These are phyloP conservation scores for Aphelinus certus DNA, from an alignment of 1,140 invertebrate genomes.

Conservation along the genomic window DNA sequence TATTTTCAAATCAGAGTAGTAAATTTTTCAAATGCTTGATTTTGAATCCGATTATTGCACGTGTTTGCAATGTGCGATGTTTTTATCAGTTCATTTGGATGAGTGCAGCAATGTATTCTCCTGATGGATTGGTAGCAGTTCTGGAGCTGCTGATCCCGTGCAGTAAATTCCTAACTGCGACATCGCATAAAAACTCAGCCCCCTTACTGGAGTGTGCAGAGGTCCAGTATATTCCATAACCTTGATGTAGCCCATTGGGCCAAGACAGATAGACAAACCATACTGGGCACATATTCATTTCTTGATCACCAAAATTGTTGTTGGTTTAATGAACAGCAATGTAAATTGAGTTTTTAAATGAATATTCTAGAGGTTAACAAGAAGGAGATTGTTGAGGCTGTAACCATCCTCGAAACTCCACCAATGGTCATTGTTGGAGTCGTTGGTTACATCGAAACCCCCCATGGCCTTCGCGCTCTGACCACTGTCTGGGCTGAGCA, in stretches of 20 bases:
- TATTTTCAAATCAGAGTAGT: not conserved
- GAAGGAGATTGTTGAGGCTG: constrained; percentile 99
- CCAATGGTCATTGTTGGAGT: constrained; percentile 98
- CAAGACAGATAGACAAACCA: constrained; percentile 76
- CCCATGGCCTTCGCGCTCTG: constrained; percentile 92
- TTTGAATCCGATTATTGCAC: not conserved
- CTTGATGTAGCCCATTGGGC: constrained; percentile 72
- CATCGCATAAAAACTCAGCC: constrained; percentile 59
- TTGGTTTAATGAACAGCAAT: too few relatives aligned
- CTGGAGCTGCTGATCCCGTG: constrained; percentile 58
- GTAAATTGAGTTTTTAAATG: too few relatives aligned
- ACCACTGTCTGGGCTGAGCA: constrained; percentile 99
- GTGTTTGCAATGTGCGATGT: constrained; percentile 36
- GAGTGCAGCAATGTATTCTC: constrained; percentile 36
- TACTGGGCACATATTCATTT: constrained; percentile 68
- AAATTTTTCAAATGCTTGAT: not conserved
- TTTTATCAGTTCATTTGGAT: constrained; percentile 42
- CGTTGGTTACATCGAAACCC: constrained; percentile 99
- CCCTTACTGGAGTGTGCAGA: constrained; percentile 66
- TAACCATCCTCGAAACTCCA: constrained; percentile 97
- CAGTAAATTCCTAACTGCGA: constrained; percentile 55
- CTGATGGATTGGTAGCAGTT: constrained; percentile 49
- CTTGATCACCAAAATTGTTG: too few relatives aligned
- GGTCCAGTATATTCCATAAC: constrained; percentile 52
- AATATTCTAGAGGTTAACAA: constrained; percentile 92